These are phyloP conservation scores for Athripsodes cinereus DNA, from an alignment of 2,888 invertebrate species.

Conservation along the genomic window DNA sequence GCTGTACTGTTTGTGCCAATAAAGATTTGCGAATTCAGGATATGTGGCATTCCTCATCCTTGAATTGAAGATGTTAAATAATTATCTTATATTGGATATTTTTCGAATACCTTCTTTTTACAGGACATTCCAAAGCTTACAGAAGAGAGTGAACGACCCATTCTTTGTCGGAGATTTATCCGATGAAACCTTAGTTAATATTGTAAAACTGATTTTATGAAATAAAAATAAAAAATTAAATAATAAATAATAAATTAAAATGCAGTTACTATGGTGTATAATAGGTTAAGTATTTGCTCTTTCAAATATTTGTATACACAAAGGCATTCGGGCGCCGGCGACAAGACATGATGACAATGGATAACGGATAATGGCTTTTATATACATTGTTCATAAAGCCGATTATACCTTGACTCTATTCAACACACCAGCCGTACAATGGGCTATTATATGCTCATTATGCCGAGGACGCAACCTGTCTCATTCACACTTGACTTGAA, in stretches of 20 bases:
- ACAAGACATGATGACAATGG: conserved; percentile 7
- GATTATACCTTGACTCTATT: conserved; percentile 15
- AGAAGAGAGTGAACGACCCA: no score
- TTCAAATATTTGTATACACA: conserved; percentile 22
- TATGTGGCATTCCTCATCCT: no score
- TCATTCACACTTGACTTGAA: neutral
- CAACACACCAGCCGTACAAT: neutral
- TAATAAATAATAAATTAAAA: neutral
- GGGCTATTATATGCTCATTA: neutral
- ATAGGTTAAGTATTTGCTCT: conserved; percentile 12
- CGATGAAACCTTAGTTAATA: no score
- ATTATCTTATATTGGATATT: no score
- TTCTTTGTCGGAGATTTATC: no score
- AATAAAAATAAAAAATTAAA: neutral
- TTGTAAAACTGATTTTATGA: neutral
- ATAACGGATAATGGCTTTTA: conserved; percentile 17
- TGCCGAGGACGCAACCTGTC: conserved; percentile 1
- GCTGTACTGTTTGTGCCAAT: no score
- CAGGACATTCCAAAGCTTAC: no score
- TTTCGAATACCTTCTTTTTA: no score
- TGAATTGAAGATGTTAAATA: no score
- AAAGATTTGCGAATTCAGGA: no score
- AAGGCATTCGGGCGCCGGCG: conserved; percentile 14
- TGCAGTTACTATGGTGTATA: neutral
- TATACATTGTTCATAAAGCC: conserved; percentile 21